These are phyloP conservation scores for Germaria angustata DNA, from an alignment of 2,888 invertebrate genomes.

Conservation along the genomic window DNA sequence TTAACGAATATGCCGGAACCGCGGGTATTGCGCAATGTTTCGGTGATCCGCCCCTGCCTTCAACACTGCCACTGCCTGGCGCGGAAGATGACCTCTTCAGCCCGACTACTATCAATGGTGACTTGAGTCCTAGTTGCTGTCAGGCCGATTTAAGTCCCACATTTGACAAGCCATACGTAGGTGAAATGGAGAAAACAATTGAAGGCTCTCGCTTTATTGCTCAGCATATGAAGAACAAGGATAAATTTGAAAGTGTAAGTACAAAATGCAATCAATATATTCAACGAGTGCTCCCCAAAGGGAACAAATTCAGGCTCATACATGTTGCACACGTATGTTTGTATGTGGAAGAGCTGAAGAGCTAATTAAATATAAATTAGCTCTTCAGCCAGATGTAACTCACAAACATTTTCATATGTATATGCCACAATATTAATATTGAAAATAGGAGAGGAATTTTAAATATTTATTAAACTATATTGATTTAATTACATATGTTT, in stretches of 20 bases:
- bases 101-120: conserved; percentile 83
- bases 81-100: conserved; percentile 92
- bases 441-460: too few species aligned
- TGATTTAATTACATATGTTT: too few species aligned
- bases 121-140: conserved; percentile 81
- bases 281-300: too few species aligned
- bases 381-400: too few species aligned
- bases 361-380: too few species aligned
- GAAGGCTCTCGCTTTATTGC: conserved; percentile 96
- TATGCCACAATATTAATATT: too few species aligned
- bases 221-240: conserved; percentile 96
- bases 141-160: conserved; percentile 87
- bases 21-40: conserved; percentile 84
- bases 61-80: conserved; percentile 85
- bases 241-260: conserved; percentile 96
- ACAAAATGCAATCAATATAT: too few species aligned
- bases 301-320: too few species aligned
- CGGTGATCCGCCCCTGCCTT: conserved; percentile 85
- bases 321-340: too few species aligned
- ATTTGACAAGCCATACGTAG: conserved; percentile 89
- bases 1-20: conserved; percentile 85
- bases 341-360: too few species aligned
- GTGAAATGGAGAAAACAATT: conserved; percentile 94
- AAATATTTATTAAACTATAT: too few species aligned
- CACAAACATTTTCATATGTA: too few species aligned